Base-by-base conservation (phyloP, 2,888 invertebrate species). In the Watsonalla cultraria region DNA sequence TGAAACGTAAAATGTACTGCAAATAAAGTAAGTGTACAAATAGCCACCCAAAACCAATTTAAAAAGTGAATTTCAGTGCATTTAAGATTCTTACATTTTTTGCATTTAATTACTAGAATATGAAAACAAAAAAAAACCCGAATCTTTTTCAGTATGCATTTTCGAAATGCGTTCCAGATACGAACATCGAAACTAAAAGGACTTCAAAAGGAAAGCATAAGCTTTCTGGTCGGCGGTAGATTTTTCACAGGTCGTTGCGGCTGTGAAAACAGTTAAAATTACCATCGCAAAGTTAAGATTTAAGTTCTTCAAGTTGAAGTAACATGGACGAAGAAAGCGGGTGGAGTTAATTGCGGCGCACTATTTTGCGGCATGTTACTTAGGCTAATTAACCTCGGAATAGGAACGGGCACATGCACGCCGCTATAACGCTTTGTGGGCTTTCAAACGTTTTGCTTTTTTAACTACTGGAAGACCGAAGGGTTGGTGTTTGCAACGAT, bases 321-420 rank as follows among this genome's bases (percentile, higher is more conserved):
- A 56, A 54, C 61, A 58, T 56, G 60, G 65, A 62, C 60, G 67
- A 70, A 76, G 74, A 74, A 79, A 77, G 64, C 66, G 62, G 62
- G 60, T 61, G 62, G 66, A 70, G 69, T 73, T 79, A 78, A 80
- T 80, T 79, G 72, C 74, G 58, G 64, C 64, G 58, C 60, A 75
- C 68, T 76, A 74, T 75, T 78, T 77, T 65, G 68, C 66, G 66
- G 70, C 63, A 64, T 67, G 73, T 78, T 77, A 76, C 80, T 77
- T 74, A 68, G 60, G 69, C 69, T 81, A 82, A 81, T 80, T 80
- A 81, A 72, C 71, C 66, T 63, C 61, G 53, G 67, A 74, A 76
- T 72, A 71, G 64, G 70, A 65, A 74, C 65, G 62, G 52, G 65
- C 73, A 70, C 68, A 66, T 70, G 70, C 65, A 61, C 67, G 50